Conservation (phyloP, 2,113 vertebrate species). For the Pandion haliaetus region DNA sequence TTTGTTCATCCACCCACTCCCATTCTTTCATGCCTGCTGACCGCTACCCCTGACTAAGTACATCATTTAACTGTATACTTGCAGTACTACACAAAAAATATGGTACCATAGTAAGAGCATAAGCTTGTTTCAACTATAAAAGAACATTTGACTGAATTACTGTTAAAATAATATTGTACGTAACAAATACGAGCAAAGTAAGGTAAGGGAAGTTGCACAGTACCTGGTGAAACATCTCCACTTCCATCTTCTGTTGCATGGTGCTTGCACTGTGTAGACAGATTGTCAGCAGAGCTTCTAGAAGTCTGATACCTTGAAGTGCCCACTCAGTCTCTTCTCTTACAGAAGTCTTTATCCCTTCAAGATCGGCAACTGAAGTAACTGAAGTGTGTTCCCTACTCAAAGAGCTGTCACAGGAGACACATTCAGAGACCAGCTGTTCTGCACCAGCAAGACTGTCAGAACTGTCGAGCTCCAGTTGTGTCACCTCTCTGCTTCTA, state of each 20-base stretch:
- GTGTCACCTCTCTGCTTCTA: background rate
- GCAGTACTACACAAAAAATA: background rate
- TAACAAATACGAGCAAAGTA: background rate
- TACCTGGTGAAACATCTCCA: constrained; percentile 85
- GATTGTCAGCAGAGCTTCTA: constrained; percentile 92
- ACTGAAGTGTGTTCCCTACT: background rate
- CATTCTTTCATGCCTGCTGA: background rate
- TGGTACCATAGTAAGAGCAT: rapidly evolving
- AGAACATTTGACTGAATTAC: background rate
- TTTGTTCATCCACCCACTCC: background rate
- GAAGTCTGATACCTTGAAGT: constrained; percentile 85
- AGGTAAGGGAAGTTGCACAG: background rate
- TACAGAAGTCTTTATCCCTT: constrained; percentile 47
- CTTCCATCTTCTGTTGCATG: constrained; percentile 81
- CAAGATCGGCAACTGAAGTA: background rate
- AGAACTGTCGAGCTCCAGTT: background rate
- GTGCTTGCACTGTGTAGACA: constrained; percentile 87
- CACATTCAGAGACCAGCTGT: background rate
- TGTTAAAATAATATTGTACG: background rate
- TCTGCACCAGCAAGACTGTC: background rate
- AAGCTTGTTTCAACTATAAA: background rate
- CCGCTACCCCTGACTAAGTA: background rate
- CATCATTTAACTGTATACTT: background rate
- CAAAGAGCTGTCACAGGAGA: background rate
- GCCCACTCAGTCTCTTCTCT: constrained; percentile 80